A percentile compares a stretch with the other conserved stretches of the same genome.
phyloP scores from a whole-genome alignment of 2,797 vertebrate genomes.

The Cyclura pinguis region DNA sequence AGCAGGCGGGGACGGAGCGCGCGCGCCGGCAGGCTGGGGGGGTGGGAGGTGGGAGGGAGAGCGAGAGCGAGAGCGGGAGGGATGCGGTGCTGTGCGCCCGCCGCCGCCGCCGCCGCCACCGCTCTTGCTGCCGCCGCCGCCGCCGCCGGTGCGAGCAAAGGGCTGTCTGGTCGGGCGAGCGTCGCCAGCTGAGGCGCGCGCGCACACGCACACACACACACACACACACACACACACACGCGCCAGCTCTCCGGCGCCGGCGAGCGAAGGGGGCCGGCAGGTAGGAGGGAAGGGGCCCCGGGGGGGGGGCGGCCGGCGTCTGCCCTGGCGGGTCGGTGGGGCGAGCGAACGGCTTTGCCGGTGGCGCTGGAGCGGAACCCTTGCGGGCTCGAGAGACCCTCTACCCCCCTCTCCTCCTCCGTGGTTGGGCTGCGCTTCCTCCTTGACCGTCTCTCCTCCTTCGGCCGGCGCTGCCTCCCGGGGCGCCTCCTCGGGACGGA shows the following conservation, averaged over 20 bases:
- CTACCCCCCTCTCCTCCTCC: not conserved
- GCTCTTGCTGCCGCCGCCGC: too few species aligned
- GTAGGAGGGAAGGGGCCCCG: not conserved
- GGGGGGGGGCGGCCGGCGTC: too few species aligned
- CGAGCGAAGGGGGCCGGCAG: not conserved
- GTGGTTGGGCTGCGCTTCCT: too few species aligned
- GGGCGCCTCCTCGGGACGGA: too few species aligned
- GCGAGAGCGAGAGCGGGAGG: not conserved
- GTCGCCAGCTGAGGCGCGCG: too few species aligned
- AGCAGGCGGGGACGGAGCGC: not conserved
- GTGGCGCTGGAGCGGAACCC: not conserved
- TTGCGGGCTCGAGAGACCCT: not conserved
- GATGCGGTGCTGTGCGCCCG: constrained; percentile 1
- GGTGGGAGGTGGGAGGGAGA: not conserved
- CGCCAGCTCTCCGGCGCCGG: too few species aligned
- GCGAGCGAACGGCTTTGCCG: too few species aligned
- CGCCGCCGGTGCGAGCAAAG: not conserved
- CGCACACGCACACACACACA: too few species aligned
- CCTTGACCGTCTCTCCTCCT: not conserved
- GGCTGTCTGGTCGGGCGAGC: too few species aligned
- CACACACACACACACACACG: too few species aligned
- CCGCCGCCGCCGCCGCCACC: not conserved
- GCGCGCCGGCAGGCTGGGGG: not conserved
- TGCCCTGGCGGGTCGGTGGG: too few species aligned
- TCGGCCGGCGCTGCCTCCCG: too few species aligned